phyloP scores from a whole-genome alignment of 2,888 invertebrate species.

The Sinohyriopsis cumingii region DNA sequence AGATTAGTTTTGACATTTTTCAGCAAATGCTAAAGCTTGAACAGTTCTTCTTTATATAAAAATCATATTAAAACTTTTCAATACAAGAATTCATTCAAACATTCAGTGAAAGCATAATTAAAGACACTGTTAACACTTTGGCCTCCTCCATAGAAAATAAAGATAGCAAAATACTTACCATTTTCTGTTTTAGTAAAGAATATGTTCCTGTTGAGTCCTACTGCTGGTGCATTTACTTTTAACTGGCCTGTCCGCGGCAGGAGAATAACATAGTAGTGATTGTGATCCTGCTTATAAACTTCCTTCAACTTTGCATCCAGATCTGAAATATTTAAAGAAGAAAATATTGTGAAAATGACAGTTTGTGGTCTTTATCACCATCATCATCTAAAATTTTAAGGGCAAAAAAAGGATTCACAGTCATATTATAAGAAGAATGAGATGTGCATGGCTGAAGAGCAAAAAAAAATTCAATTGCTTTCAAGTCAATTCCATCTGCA shows the following conservation, averaged over 20 bases:
- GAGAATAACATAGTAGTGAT: constrained; percentile 41
- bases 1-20: too few species aligned
- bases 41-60: too few species aligned
- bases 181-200: constrained; percentile 17
- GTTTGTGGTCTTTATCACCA: background rate
- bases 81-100: too few species aligned
- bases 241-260: constrained; percentile 29
- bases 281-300: constrained; percentile 8
- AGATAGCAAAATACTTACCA: constrained; percentile 10
- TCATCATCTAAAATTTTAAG: constrained; percentile 15
- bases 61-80: too few species aligned
- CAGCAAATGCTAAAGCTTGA: too few species aligned
- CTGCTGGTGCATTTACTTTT: constrained; percentile 21
- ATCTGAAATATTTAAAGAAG: constrained; percentile 27
- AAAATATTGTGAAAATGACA: background rate
- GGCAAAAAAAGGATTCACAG: background rate
- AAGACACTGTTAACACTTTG: too few species aligned
- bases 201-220: constrained; percentile 39
- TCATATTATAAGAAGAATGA: too few species aligned
- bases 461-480: too few species aligned
- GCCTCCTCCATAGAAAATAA: background rate
- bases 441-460: too few species aligned
- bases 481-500: too few species aligned
- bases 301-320: constrained; percentile 25
- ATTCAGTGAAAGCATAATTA: too few species aligned